phyloP scores from a whole-genome alignment of 2,888 invertebrate genomes.

The Harpagoxenus sublaevis region DNA sequence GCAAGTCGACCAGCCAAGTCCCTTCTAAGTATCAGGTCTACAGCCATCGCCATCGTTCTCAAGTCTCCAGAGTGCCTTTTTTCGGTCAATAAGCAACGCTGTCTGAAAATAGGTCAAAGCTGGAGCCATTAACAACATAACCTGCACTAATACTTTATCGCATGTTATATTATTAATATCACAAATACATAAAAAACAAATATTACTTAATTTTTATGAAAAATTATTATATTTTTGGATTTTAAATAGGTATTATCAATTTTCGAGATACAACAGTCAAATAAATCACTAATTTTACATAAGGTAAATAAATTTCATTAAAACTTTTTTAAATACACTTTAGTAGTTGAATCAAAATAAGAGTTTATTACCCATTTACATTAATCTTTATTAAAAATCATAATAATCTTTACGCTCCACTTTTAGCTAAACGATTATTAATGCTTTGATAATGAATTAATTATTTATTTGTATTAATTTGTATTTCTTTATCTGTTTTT shows the following conservation, averaged over 20 bases:
- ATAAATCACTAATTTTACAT: background rate
- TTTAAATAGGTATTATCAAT: background rate
- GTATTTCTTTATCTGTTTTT: background rate
- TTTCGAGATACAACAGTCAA: background rate
- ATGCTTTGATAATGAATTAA: background rate
- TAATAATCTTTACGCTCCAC: background rate
- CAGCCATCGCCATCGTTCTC: background rate
- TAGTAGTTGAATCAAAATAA: background rate
- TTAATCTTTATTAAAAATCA: background rate
- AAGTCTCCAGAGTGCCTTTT: constrained; percentile 2
- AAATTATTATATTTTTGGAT: background rate
- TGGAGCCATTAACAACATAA: constrained; percentile 3
- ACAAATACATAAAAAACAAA: background rate
- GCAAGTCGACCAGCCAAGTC: constrained; percentile 40
- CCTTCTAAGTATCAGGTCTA: background rate
- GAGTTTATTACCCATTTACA: background rate
- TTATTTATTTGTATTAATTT: background rate
- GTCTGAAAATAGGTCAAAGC: constrained; percentile 28
- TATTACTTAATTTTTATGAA: background rate
- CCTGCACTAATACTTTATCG: background rate
- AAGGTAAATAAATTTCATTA: background rate
- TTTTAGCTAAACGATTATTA: constrained; percentile 1
- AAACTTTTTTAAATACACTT: background rate
- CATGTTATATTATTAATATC: background rate
- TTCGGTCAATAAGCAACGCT: constrained; percentile 13